Evolutionary conservation across 2,888 invertebrate species (phyloP).

Genomic region (Hydropsyche betteni): DNA sequence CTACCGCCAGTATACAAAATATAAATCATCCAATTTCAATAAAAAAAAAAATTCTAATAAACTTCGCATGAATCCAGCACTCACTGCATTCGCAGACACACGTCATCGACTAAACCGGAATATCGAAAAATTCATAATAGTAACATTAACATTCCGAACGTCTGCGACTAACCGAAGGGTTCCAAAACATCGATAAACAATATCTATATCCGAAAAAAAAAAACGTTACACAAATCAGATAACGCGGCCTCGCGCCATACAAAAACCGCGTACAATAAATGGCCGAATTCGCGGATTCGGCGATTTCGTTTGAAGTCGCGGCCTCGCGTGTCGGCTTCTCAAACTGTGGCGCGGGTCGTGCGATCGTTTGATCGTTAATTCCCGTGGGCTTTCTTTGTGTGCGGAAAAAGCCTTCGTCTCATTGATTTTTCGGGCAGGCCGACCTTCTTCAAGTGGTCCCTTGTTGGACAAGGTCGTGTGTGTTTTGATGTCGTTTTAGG

Average conservation of each 20-base stretch:
- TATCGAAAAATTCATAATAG: too few relatives aligned
- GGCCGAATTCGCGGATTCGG: slow-evolving; percentile 1
- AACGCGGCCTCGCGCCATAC: background rate
- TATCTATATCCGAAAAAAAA: too few relatives aligned
- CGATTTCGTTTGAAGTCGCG: background rate
- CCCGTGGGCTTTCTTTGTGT: background rate
- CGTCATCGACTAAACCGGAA: too few relatives aligned
- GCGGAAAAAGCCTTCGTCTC: slow-evolving; percentile 2
- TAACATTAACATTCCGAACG: too few relatives aligned
- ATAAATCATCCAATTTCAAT: too few relatives aligned
- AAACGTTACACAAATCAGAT: background rate
- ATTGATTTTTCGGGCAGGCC: background rate
- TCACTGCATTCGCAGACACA: too few relatives aligned
- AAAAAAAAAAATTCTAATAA: too few relatives aligned
- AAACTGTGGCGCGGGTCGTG: slow-evolving; percentile 3
- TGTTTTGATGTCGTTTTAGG: too few relatives aligned
- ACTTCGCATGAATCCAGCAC: too few relatives aligned
- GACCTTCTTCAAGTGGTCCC: background rate
- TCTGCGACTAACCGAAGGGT: too few relatives aligned
- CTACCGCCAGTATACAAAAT: too few relatives aligned
- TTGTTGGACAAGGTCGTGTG: background rate
- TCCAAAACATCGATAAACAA: too few relatives aligned
- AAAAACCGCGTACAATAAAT: background rate
- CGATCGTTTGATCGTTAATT: slow-evolving; percentile 3
- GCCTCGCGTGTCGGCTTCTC: background rate